Conservation (phyloP, 2,113 vertebrate genomes). For the Columba livia region DNA sequence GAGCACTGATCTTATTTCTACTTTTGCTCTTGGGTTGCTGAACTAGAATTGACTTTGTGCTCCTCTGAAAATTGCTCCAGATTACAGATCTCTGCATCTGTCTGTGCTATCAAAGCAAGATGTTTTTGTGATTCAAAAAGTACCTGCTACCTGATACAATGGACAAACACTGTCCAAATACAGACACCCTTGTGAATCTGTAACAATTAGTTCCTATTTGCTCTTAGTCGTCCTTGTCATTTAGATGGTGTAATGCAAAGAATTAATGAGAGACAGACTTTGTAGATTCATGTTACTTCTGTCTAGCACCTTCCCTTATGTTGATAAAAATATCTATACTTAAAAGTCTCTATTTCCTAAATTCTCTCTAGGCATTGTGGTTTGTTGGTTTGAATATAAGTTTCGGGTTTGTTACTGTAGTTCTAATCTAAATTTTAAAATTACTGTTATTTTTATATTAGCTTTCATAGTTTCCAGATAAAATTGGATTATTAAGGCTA, state of each 20-base stretch:
- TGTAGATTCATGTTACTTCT: neutral
- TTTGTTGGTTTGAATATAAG: neutral
- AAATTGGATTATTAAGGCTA: neutral
- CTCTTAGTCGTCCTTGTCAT: neutral
- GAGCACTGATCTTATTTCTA: neutral
- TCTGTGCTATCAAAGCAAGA: neutral
- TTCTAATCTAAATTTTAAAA: neutral
- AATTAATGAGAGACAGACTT: neutral
- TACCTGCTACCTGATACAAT: neutral
- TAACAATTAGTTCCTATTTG: neutral
- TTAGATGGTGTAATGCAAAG: neutral
- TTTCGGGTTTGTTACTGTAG: neutral
- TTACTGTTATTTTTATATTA: neutral
- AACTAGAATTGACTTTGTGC: neutral
- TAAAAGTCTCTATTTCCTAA: neutral
- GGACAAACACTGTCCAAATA: neutral
- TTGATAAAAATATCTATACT: neutral
- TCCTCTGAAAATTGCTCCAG: neutral
- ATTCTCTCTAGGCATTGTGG: neutral
- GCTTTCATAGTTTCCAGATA: neutral
- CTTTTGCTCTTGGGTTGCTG: neutral
- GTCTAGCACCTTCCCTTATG: neutral
- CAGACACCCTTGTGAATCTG: neutral
- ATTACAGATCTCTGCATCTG: neutral
- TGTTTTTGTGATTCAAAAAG: neutral